A percentile compares a stretch with the other conserved stretches of the same genome.
These are phyloP conservation scores for Dysidea cf. avara DNA, from an alignment of 37 sponge, comb jelly and placozoan genomes.

Conservation along the genomic window DNA sequence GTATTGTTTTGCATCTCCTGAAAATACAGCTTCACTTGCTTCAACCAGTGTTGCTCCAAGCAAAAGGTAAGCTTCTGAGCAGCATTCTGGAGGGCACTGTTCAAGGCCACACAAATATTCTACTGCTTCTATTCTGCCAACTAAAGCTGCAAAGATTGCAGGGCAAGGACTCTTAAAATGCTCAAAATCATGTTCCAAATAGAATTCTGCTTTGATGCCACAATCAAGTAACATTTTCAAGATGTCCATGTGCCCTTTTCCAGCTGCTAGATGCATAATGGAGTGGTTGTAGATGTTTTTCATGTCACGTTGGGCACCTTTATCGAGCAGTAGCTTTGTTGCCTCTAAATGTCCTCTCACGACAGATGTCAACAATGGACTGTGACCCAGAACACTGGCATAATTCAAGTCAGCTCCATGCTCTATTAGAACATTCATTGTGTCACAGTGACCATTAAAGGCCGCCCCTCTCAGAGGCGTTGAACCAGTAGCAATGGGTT, in stretches of 20 bases:
- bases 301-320: constrained; percentile 65
- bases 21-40: constrained; percentile 37
- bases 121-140: constrained; percentile 59
- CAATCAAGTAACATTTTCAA: constrained; percentile 57
- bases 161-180: constrained; percentile 84
- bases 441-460: constrained; percentile 74
- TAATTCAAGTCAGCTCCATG: constrained; percentile 81
- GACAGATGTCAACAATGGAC: constrained; percentile 80
- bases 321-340: constrained; percentile 53
- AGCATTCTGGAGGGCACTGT: constrained; percentile 55
- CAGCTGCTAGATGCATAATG: constrained; percentile 80
- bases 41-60: constrained; percentile 61
- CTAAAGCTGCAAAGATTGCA: constrained; percentile 76
- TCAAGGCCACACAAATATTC: constrained; percentile 30
- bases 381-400: constrained; percentile 84
- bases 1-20: constrained; percentile 25
- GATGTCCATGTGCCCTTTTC: constrained; percentile 75
- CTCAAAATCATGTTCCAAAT: constrained; percentile 18
- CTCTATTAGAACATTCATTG: constrained; percentile 57
- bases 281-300: constrained; percentile 79
- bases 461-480: constrained; percentile 87
- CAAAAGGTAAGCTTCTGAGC: constrained; percentile 64
- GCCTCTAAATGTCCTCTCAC: constrained; percentile 73
- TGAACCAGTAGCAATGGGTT: constrained; percentile 76
- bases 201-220: constrained; percentile 54